Evolutionary conservation across 2,888 invertebrate genomes (phyloP).

Genomic region (Charanyca ferruginea): DNA sequence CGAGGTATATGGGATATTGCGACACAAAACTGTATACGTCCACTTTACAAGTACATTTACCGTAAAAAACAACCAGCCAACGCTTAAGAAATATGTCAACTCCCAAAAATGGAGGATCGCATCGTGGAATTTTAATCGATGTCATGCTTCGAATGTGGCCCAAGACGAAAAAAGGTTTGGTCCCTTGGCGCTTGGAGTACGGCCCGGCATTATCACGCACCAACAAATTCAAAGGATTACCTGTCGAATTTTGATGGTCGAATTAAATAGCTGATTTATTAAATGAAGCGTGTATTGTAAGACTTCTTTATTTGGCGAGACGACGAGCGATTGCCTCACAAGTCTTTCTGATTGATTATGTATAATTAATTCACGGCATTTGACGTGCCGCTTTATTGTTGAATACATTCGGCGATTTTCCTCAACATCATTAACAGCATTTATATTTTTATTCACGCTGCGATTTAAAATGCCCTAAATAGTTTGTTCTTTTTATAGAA

Average conservation of each 20-base stretch:
- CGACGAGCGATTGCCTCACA: slow-evolving; percentile 61
- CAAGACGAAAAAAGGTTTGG: slow-evolving; percentile 68
- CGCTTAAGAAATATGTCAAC: slow-evolving; percentile 73
- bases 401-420: slow-evolving; percentile 47
- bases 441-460: slow-evolving; percentile 42
- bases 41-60: slow-evolving; percentile 61
- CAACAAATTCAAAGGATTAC: slow-evolving; percentile 78
- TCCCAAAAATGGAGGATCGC: slow-evolving; percentile 76
- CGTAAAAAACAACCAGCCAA: slow-evolving; percentile 66
- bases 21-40: slow-evolving; percentile 73
- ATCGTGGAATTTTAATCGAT: slow-evolving; percentile 82
- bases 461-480: slow-evolving; percentile 44
- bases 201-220: slow-evolving; percentile 68
- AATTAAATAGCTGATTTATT: slow-evolving; percentile 78
- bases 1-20: slow-evolving; percentile 84
- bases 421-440: slow-evolving; percentile 49
- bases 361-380: slow-evolving; percentile 58
- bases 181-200: slow-evolving; percentile 64
- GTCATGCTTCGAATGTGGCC: slow-evolving; percentile 74
- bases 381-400: slow-evolving; percentile 47
- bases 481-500: slow-evolving; percentile 43
- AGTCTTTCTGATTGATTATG: slow-evolving; percentile 73
- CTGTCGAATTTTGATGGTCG: slow-evolving; percentile 80
- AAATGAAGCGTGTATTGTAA: slow-evolving; percentile 73
- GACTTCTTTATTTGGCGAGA: slow-evolving; percentile 72